phyloP scores from a whole-genome alignment of 2,113 vertebrate species.

The Corapipo altera region DNA sequence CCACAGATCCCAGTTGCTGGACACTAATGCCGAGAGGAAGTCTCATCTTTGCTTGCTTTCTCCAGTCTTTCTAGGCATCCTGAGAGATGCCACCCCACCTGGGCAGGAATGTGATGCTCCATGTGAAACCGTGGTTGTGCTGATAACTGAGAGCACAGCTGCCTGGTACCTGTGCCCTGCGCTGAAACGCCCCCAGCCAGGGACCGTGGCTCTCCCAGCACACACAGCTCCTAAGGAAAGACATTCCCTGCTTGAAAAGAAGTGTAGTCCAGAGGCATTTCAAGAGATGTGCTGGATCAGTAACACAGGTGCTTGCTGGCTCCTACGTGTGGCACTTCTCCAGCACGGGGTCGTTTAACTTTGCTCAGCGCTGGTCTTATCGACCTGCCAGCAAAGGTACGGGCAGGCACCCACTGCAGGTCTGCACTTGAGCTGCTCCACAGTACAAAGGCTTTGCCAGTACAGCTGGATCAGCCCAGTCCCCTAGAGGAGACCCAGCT shows the following conservation, averaged over 20 bases:
- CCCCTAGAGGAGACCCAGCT: conserved; percentile 60
- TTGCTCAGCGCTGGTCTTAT: neutral
- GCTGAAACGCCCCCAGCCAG: accelerated
- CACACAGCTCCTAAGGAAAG: neutral
- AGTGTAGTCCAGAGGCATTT: neutral
- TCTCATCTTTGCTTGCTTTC: neutral
- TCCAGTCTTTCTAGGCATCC: neutral
- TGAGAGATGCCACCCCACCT: neutral
- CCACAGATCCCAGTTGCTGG: neutral
- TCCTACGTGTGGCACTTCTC: conserved; percentile 42
- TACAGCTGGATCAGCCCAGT: conserved; percentile 48
- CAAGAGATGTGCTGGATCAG: neutral
- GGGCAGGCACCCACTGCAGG: conserved; percentile 43
- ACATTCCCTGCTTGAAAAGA: neutral
- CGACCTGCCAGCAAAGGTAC: neutral
- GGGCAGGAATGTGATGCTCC: accelerated
- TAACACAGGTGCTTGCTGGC: neutral
- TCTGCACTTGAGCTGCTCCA: conserved; percentile 37
- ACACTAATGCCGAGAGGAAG: neutral
- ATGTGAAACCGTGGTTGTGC: accelerated
- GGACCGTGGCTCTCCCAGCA: neutral
- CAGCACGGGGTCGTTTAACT: conserved; percentile 12
- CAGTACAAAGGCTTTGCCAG: conserved; percentile 25
- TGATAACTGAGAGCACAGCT: neutral
- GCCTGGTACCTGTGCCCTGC: neutral